Evolutionary conservation across 2,888 invertebrate genomes (phyloP), one percentile per base, ranked within the genome.

Genomic region (Autographa pulchrina): DNA sequence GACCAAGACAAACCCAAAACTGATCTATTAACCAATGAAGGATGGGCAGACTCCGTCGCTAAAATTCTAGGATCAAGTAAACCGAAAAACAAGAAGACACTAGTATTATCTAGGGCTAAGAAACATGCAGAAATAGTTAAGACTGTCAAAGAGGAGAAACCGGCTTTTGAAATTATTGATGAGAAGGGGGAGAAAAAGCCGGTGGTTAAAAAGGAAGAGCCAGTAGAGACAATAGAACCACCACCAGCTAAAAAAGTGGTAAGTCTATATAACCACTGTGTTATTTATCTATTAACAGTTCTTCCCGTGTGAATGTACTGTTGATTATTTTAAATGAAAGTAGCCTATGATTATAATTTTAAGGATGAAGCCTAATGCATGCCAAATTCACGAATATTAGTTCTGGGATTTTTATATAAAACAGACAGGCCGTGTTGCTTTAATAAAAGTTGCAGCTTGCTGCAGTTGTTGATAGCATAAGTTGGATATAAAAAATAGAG

Each of bases 31-130:
- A 89, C 95, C 0, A 98, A 98, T 90, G 93, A 96, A 76, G 97
- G 97, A 3, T 98, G 98, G 98, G 98, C 98, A 2, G 97, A 98
- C 92, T 98, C 97, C 0, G 97, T 98, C 88, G 96, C 97, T 9
- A 98, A 98, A 92, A 97, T 98, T 79, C 94, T 98, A 32, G 97
- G 96, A 72, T 96, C 97, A 1, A 97, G 96, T 38, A 98, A 98
- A 88, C 97, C 98, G 0, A 97, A 97, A 90, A 96, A 96, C 58
- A 98, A 98, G 84, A 98, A 97, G 89, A 96, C 97, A 0, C 92
- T 98, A 67, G 97, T 98, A 0, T 91, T 99, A 52, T 98, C 98
- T 0, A 97, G 97, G 88, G 98, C 98, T 0, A 98, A 98, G 88
- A 98, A 97, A 90, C 90, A 97, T 68, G 96, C 96, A 6, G 97